Evolutionary conservation across 1,140 invertebrate species (phyloP), one percentile per base, ranked within the genome.

Genomic region (Drosophila kurseongensis): DNA sequence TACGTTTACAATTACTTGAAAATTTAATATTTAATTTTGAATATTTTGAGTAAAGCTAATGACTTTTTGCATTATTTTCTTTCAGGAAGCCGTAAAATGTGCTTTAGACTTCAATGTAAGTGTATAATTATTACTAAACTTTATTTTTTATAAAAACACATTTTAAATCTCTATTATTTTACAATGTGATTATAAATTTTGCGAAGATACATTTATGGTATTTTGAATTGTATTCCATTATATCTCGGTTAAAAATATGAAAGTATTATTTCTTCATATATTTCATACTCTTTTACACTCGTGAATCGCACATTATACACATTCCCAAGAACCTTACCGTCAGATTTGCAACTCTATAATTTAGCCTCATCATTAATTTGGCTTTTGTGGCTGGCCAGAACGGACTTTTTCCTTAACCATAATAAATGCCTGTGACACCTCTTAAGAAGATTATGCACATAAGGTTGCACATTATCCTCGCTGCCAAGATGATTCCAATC

Each of bases 371-470:
- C 69, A 72, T 73, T 72, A 72, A 73, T 73, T 60, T 72, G 69
- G 67, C 67, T 60, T 73, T 73, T 73, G 38, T 71, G 16, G 27
- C 67, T 29, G 36, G n/a, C 7, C 27, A 36, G 42, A 36, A 16
- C 18, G 29, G 14, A 14, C 36, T 41, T 16, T 29, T 58, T 9
- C 50, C 65, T 29, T 50, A 57, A 48, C 29, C 52, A 71, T 72
- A 71, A 72, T 72, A 71, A 72, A 72, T 72, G 68, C 67, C 67
- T 72, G 66, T 59, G 73, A 76, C 73, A 76, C 73, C 74, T 76
- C 73, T 76, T 75, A 76, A 76, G 73, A 54, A 76, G 73, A 66
- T 75, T 75, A 76, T 76, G 73, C 48, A 76, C 73, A 76, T 76
- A 75, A 75, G 72, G 72, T 75, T 75, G 71, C 72, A 75, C 72